Conservation (phyloP, 2,113 vertebrate genomes). For the Upupa epops region DNA sequence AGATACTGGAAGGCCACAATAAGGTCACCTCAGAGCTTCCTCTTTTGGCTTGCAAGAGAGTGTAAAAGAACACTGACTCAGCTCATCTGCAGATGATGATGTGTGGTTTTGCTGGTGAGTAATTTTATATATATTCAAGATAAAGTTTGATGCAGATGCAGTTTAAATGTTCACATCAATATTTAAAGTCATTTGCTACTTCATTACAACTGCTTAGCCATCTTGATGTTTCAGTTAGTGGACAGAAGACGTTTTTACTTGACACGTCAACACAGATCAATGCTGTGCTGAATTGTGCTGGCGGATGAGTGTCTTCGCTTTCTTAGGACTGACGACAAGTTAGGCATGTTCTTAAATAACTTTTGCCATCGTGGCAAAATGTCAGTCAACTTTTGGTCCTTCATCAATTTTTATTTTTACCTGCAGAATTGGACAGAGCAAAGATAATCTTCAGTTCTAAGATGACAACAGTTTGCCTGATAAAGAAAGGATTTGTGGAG, state of each 20-base stretch:
- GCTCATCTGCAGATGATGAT: too few species aligned
- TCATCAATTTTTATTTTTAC: neutral
- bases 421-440: neutral
- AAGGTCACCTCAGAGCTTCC: too few species aligned
- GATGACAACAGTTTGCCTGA: neutral
- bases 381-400: neutral
- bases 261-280: neutral
- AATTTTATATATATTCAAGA: neutral
- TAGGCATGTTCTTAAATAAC: neutral
- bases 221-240: slow-evolving; percentile 1
- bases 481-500: too few species aligned
- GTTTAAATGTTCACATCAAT: neutral
- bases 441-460: neutral
- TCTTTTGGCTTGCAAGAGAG: neutral
- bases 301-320: neutral
- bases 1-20: too few species aligned
- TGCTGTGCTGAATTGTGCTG: neutral
- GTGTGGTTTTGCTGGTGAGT: neutral
- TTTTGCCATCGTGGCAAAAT: neutral
- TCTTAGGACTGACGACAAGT: neutral
- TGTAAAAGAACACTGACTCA: too few species aligned
- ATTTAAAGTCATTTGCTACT: neutral
- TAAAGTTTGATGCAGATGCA: slow-evolving; percentile 27
- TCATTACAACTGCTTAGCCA: neutral
- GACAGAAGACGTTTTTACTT: neutral